Evolutionary conservation across 2,888 invertebrate species (phyloP).

Genomic region (Callinectes sapidus): DNA sequence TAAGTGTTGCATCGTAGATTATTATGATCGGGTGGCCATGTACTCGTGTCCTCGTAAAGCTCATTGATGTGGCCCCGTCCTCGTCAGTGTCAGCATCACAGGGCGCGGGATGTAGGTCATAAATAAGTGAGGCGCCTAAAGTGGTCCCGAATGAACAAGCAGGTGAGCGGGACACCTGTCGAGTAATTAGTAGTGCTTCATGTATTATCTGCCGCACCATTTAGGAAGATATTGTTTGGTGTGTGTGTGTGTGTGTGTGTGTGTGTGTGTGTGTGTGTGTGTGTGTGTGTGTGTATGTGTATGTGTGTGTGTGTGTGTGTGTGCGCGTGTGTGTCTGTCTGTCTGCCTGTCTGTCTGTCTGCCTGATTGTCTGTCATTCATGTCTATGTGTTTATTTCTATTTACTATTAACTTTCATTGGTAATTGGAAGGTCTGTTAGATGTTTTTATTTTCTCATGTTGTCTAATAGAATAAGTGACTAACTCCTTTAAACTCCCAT

Average conservation of each 20-base stretch:
- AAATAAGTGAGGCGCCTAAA: slow-evolving; percentile 1
- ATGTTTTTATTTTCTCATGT: background rate
- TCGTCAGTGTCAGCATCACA: background rate
- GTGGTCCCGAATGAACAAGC: slow-evolving; percentile 8
- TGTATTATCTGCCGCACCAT: background rate
- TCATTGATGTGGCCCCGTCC: background rate
- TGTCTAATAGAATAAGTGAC: background rate
- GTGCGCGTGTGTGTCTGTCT: background rate
- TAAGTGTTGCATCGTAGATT: background rate
- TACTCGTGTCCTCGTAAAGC: background rate
- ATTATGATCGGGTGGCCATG: background rate
- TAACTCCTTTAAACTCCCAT: too few species aligned
- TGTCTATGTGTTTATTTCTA: background rate
- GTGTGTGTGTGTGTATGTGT: too few species aligned
- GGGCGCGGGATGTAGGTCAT: background rate
- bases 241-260: too few species aligned
- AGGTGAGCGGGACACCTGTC: slow-evolving; percentile 17
- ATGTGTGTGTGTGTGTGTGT: too few species aligned
- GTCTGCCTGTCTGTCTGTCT: background rate
- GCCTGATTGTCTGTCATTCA: background rate
- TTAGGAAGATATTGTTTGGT: background rate
- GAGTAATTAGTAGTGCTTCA: background rate
- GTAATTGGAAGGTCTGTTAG: too few species aligned
- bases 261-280: too few species aligned
- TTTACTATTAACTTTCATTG: too few species aligned